A percentile compares a stretch with the other conserved stretches of the same genome.
These are phyloP conservation scores for Anaspis maculata DNA, from an alignment of 2,888 invertebrate genomes.

Conservation along the genomic window DNA sequence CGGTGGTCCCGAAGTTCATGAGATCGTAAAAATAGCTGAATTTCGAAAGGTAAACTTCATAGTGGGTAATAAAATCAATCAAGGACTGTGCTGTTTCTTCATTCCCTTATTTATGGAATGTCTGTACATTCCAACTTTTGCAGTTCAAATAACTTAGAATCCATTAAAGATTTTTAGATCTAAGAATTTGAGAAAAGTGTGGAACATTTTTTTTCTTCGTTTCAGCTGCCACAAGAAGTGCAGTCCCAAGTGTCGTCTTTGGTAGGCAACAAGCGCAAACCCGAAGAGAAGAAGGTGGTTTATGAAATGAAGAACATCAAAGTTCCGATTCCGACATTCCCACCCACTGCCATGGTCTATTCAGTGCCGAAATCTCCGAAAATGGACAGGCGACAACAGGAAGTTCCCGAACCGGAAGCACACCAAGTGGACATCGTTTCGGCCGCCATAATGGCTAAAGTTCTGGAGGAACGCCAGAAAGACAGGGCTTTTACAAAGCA, in stretches of 20 bases:
- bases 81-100: too few species aligned
- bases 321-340: conserved; percentile 71
- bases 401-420: conserved; percentile 48
- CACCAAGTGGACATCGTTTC: conserved; percentile 68
- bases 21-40: too few species aligned
- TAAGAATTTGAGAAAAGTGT: too few species aligned
- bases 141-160: not conserved
- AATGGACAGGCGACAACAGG: conserved; percentile 30
- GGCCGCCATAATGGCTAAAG: conserved; percentile 85
- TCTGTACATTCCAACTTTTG: too few species aligned
- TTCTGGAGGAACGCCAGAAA: conserved; percentile 77
- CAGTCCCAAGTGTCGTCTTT: conserved; percentile 83
- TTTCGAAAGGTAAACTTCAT: too few species aligned
- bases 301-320: conserved; percentile 57
- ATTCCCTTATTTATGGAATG: too few species aligned
- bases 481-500: conserved; percentile 71
- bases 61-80: too few species aligned
- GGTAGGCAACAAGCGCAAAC: conserved; percentile 54
- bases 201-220: too few species aligned
- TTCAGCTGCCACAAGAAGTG: conserved; percentile 81
- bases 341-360: conserved; percentile 78
- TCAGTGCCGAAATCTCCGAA: conserved; percentile 46
- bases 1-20: too few species aligned
- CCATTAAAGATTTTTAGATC: too few species aligned
- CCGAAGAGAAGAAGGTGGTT: conserved; percentile 39